Evolutionary conservation across 2,888 invertebrate species (phyloP).

Genomic region (Plebejus anna): DNA sequence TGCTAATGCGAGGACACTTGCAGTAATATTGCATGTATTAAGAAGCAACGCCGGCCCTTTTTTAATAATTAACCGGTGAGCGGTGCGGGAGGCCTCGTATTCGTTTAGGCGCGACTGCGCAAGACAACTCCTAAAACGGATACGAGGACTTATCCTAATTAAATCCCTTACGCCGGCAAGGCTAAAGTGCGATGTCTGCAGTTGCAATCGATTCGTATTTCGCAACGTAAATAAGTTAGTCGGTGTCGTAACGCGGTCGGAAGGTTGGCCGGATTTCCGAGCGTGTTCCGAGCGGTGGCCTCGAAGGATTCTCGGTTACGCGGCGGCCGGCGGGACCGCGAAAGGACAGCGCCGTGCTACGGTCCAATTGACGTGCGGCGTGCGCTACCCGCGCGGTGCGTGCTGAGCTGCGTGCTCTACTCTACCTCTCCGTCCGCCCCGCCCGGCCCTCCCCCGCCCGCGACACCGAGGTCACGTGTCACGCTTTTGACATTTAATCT

Average conservation of each 20-base stretch:
- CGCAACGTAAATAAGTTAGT: conserved; percentile 78
- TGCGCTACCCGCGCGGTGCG: conserved; percentile 37
- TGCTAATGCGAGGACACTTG: background rate
- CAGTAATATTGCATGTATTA: conserved; percentile 5
- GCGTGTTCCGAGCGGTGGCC: conserved; percentile 75
- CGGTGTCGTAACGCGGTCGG: conserved; percentile 77
- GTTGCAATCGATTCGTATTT: conserved; percentile 79
- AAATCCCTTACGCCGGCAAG: conserved; percentile 76
- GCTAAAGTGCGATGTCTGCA: conserved; percentile 77
- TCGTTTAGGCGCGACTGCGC: conserved; percentile 72
- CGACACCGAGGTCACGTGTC: conserved; percentile 41
- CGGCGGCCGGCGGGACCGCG: conserved; percentile 54
- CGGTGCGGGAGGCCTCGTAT: conserved; percentile 76
- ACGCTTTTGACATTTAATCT: conserved; percentile 31
- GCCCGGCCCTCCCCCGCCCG: conserved; percentile 26
- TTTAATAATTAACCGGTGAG: conserved; percentile 48
- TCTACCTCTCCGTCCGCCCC: conserved; percentile 37
- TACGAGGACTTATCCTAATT: conserved; percentile 62
- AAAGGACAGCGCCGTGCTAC: conserved; percentile 44
- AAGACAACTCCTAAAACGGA: conserved; percentile 46
- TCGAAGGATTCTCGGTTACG: conserved; percentile 75
- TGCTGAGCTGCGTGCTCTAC: conserved; percentile 36
- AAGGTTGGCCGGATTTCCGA: conserved; percentile 81
- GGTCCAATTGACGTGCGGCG: conserved; percentile 37
- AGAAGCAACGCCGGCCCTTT: conserved; percentile 32